Evolutionary conservation across 2,113 vertebrate genomes (phyloP), one percentile per base, ranked within the genome.

Genomic region (Lophura nycthemera): DNA sequence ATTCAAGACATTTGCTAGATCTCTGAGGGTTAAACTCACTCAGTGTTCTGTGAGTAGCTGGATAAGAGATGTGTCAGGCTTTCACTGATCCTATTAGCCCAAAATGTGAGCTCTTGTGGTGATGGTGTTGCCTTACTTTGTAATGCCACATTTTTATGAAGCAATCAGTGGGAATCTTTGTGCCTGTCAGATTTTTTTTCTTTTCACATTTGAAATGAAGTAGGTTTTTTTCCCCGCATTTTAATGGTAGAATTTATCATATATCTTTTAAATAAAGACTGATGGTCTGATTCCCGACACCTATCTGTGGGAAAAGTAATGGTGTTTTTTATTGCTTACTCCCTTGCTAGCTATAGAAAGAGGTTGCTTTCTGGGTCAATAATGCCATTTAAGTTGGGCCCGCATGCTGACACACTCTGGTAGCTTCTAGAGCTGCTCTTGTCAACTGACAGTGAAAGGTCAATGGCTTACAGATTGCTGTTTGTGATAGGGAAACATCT

Each of bases 291-390:
- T 80, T 95, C 52, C 54, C 85, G n/a, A 65, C 19, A 67, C 36
- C 38, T 83, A 24, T 8, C 7, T 88, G 75, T 90, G 43, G 65
- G 90, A 67, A 91, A 95, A 83, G 38, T 54, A 70, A 38, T 52
- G 10, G 9, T 89, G 27, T 15, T 76, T 93, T 89, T 83, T 86
- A 74, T 86, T 85, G 72, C 76, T 91, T 77, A 71, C 36, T 89
- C 17, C 78, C 60, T 79, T 76, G 20, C 48, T 69, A 29, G 59
- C 86, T 92, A 24, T 61, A 69, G 57, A 89, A 97, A 50, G 89
- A 86, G 67, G 90, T 79, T 88, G 29, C 79, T 97, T 95, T 97
- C 95, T 90, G 94, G 94, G 93, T 98, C 96, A 97, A 9, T 94
- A 94, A 86, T 94, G 95, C 74, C 91, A 74, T 96, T 97, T 95